Percentiles rank a stretch among this genome's conserved stretches.
Conservation (phyloP, 2,888 invertebrate genomes). For the Agyllia agylla region DNA sequence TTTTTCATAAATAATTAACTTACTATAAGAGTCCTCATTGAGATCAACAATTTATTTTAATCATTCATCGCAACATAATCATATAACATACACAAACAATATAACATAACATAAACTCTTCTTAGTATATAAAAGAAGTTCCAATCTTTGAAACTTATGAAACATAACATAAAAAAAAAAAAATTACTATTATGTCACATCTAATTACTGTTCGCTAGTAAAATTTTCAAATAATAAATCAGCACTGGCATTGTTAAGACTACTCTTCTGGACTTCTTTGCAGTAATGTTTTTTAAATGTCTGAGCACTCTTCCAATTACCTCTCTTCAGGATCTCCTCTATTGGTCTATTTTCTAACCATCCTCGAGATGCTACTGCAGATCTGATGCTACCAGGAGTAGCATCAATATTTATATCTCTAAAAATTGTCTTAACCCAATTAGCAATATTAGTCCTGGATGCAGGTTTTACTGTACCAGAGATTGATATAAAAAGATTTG, state of each 20-base stretch:
- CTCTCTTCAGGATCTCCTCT: neutral
- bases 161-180: no score
- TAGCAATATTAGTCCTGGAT: neutral
- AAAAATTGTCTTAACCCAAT: neutral
- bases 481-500: neutral
- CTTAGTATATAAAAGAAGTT: no score
- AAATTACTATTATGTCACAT: neutral
- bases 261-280: neutral
- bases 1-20: no score
- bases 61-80: no score
- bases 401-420: neutral
- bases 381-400: neutral
- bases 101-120: no score
- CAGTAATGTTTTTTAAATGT: neutral
- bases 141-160: no score
- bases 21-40: no score
- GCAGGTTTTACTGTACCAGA: neutral
- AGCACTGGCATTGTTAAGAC: neutral
- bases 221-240: neutral
- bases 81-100: no score
- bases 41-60: no score
- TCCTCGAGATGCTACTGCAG: neutral
- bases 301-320: neutral
- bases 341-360: neutral
- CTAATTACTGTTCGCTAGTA: neutral